Evolutionary conservation across 2,888 invertebrate genomes (phyloP).

Genomic region (Platerodrilus igneus): DNA sequence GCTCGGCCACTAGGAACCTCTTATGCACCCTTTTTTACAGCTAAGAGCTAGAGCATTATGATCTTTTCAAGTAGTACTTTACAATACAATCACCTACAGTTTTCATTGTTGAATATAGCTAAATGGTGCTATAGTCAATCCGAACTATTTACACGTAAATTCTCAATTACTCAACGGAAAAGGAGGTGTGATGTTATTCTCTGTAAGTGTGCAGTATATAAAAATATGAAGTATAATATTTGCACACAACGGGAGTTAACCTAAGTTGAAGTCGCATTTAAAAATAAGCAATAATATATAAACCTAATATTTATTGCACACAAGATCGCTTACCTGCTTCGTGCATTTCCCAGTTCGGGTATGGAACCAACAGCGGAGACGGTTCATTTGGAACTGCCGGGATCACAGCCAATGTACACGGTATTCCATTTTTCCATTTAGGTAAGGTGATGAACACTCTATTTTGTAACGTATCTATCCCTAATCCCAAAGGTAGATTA

Average conservation of each 20-base stretch:
- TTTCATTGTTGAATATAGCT: too few species aligned
- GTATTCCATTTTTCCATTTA: constrained; percentile 70
- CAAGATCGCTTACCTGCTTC: constrained; percentile 53
- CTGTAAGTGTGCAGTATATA: background rate
- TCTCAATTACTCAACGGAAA: too few species aligned
- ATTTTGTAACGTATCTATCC: constrained; percentile 64
- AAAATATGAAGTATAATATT: background rate
- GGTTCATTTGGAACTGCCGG: constrained; percentile 54
- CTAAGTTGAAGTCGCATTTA: too few species aligned
- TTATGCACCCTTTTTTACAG: too few species aligned
- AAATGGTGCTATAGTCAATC: too few species aligned
- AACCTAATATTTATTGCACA: too few species aligned
- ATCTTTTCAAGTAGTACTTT: too few species aligned
- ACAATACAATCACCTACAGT: too few species aligned
- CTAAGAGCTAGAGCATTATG: too few species aligned
- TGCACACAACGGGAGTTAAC: background rate
- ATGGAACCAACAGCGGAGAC: constrained; percentile 64
- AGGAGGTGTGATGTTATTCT: background rate
- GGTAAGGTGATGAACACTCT: constrained; percentile 73
- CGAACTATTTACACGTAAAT: too few species aligned
- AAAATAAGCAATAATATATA: too few species aligned
- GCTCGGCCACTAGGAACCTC: too few species aligned
- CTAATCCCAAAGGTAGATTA: constrained; percentile 70
- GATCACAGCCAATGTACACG: constrained; percentile 67
- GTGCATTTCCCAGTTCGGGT: constrained; percentile 71